phyloP scores from a whole-genome alignment of 2,113 vertebrate genomes.

The Struthio camelus region DNA sequence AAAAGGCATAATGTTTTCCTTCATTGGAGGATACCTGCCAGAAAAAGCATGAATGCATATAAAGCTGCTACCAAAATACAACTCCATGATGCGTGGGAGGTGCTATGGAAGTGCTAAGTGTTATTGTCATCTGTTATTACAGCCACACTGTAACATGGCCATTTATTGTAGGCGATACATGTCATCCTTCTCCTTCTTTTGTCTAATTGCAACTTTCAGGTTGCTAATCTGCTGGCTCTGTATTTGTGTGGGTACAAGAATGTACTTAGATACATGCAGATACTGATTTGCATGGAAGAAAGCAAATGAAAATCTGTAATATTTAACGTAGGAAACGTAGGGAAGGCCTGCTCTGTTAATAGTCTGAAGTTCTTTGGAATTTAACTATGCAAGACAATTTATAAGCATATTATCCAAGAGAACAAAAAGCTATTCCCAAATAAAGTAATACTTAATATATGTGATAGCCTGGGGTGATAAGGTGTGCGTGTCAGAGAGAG shows the following conservation, averaged over 20 bases:
- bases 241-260: neutral
- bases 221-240: neutral
- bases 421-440: neutral
- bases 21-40: neutral
- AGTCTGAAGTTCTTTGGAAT: neutral
- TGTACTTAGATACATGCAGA: neutral
- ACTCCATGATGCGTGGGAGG: slow-evolving; percentile 9
- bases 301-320: neutral
- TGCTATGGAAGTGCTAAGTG: neutral
- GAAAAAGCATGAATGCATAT: neutral
- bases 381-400: neutral
- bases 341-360: neutral
- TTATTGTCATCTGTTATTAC: slow-evolving; percentile 43
- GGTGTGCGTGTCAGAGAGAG: neutral
- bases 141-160: neutral
- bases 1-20: neutral
- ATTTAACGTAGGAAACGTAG: neutral
- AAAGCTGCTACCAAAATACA: neutral
- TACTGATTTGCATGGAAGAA: slow-evolving; percentile 6
- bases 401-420: neutral
- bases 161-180: slow-evolving; percentile 8
- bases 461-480: neutral
- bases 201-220: neutral
- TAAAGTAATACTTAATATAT: neutral
- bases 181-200: neutral